These are phyloP conservation scores for Popillia japonica DNA, from an alignment of 1,140 invertebrate genomes.

Conservation along the genomic window DNA sequence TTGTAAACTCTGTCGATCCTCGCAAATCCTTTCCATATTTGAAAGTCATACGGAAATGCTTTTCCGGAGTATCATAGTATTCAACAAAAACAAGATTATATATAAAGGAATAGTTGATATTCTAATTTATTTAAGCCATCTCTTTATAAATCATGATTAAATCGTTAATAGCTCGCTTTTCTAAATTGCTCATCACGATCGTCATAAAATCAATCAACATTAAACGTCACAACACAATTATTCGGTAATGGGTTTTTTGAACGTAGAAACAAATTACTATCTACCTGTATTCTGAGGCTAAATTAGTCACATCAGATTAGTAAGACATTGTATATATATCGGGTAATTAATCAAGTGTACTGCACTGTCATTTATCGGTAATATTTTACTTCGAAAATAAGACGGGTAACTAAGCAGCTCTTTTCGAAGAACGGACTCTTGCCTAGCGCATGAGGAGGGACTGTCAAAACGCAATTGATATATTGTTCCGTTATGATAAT, in stretches of 20 bases:
- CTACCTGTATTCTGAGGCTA: slow-evolving; percentile 10
- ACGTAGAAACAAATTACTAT: not conserved
- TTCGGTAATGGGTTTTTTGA: not conserved
- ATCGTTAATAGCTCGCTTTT: too few species aligned
- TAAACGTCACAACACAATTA: not conserved
- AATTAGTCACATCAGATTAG: slow-evolving; percentile 32
- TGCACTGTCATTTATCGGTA: slow-evolving; percentile 17
- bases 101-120: too few species aligned
- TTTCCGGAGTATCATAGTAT: too few species aligned
- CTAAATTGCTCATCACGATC: too few species aligned
- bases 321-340: slow-evolving; percentile 20
- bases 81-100: too few species aligned
- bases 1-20: too few species aligned
- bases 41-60: too few species aligned
- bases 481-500: slow-evolving; percentile 32
- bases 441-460: not conserved
- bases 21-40: too few species aligned
- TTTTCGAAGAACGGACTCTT: not conserved
- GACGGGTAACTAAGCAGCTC: not conserved
- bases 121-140: too few species aligned
- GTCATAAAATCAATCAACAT: not conserved
- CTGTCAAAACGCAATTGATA: slow-evolving; percentile 19
- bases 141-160: too few species aligned
- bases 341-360: slow-evolving; percentile 18
- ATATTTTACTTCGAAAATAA: slow-evolving; percentile 16